phyloP scores from a whole-genome alignment of 2,797 vertebrate genomes.

The Halcyon chelicuti region DNA sequence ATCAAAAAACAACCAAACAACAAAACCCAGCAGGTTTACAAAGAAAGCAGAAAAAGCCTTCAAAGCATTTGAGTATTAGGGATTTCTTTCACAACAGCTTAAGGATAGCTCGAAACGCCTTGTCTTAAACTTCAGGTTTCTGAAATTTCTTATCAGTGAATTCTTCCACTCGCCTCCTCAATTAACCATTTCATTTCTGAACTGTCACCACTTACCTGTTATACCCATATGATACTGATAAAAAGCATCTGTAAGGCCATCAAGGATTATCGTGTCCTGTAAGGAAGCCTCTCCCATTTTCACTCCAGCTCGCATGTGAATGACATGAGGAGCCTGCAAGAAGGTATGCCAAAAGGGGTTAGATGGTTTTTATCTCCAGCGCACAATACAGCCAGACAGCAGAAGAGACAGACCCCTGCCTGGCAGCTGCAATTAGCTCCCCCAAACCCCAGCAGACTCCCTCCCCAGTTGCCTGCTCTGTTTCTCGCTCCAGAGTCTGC shows the following conservation, averaged over 20 bases:
- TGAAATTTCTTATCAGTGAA: background rate
- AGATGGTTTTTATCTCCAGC: background rate
- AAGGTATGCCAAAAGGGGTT: background rate
- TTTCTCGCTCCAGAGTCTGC: background rate
- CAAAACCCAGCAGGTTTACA: background rate
- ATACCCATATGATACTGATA: conserved; percentile 94
- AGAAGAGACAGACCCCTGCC: background rate
- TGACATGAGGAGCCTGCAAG: conserved; percentile 85
- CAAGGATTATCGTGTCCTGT: conserved; percentile 88
- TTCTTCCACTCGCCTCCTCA: background rate
- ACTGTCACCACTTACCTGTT: conserved; percentile 83
- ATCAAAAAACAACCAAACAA: background rate
- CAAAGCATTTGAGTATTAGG: background rate
- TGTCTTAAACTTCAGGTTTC: background rate
- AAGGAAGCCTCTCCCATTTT: conserved; percentile 89
- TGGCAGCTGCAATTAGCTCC: background rate
- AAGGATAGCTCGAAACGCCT: background rate
- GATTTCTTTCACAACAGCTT: background rate
- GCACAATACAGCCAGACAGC: background rate
- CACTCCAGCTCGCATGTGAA: conserved; percentile 90
- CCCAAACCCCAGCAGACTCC: background rate
- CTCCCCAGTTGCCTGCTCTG: rapidly evolving
- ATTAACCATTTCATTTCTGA: background rate
- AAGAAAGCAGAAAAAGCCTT: background rate
- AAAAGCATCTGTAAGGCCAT: conserved; percentile 94